Evolutionary conservation across 2,888 invertebrate genomes (phyloP).

Genomic region (Macrosiphum euphorbiae): DNA sequence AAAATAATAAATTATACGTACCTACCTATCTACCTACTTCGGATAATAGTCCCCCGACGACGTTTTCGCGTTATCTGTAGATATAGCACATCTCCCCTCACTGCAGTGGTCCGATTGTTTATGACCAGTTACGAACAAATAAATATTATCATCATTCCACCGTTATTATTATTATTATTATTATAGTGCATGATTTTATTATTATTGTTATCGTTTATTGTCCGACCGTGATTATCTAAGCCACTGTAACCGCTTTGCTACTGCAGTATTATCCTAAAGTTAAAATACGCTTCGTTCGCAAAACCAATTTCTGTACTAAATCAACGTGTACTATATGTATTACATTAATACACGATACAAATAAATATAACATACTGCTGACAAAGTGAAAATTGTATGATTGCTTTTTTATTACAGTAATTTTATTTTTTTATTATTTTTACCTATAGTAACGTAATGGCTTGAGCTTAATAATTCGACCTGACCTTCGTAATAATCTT

Average conservation of each 20-base stretch:
- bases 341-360: background rate
- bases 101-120: background rate
- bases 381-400: background rate
- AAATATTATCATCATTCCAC: conserved; percentile 2
- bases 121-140: background rate
- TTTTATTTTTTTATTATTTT: background rate
- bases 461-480: background rate
- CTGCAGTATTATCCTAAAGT: background rate
- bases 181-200: background rate
- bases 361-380: background rate
- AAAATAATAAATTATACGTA: no score
- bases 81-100: background rate
- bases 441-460: background rate
- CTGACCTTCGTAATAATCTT: background rate
- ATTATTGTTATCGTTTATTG: background rate
- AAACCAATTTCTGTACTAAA: background rate
- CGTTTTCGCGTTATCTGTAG: background rate
- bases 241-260: background rate
- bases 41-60: background rate
- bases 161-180: background rate
- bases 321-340: background rate
- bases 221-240: background rate
- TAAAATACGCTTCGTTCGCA: background rate
- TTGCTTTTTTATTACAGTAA: background rate
- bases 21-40: no score